A percentile compares a stretch with the other conserved stretches of the same genome.
Evolutionary conservation across 37 sponge, comb jelly and placozoan species (phyloP).

Genomic region (Spongilla lacustris): DNA sequence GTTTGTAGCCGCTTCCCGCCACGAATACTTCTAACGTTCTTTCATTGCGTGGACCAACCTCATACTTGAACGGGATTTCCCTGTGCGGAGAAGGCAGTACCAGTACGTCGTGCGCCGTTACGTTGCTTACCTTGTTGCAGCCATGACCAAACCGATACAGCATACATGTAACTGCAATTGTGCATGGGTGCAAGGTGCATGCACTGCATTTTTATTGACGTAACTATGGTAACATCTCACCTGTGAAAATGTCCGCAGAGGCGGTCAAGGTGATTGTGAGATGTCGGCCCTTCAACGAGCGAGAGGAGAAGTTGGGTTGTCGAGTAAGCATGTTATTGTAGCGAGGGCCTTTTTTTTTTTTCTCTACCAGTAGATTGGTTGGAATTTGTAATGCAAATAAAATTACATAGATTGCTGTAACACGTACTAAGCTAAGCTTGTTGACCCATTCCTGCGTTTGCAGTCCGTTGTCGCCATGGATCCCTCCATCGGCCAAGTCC

Average conservation of each 20-base stretch:
- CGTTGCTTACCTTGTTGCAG: neutral
- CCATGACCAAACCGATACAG: neutral
- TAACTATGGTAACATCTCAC: neutral
- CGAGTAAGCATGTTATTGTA: slow-evolving; percentile 24
- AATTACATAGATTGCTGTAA: neutral
- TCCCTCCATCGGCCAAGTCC: slow-evolving; percentile 70
- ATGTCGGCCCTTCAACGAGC: slow-evolving; percentile 92
- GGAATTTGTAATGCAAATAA: neutral
- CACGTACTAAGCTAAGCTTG: neutral
- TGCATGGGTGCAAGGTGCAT: neutral
- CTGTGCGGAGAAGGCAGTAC: neutral
- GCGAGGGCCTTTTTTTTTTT: no score
- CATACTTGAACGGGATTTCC: neutral
- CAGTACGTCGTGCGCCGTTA: neutral
- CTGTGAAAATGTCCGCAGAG: slow-evolving; percentile 64
- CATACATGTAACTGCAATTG: neutral
- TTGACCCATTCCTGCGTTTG: neutral
- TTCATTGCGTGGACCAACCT: neutral
- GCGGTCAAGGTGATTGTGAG: slow-evolving; percentile 95
- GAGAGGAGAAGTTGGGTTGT: slow-evolving; percentile 86
- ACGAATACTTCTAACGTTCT: neutral
- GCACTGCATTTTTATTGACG: neutral
- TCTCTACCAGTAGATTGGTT: no score
- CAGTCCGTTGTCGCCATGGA: slow-evolving; percentile 78
- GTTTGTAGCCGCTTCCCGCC: neutral